Base-by-base conservation (phyloP, 2,888 invertebrate species). In the Lasioglossum lativentre region DNA sequence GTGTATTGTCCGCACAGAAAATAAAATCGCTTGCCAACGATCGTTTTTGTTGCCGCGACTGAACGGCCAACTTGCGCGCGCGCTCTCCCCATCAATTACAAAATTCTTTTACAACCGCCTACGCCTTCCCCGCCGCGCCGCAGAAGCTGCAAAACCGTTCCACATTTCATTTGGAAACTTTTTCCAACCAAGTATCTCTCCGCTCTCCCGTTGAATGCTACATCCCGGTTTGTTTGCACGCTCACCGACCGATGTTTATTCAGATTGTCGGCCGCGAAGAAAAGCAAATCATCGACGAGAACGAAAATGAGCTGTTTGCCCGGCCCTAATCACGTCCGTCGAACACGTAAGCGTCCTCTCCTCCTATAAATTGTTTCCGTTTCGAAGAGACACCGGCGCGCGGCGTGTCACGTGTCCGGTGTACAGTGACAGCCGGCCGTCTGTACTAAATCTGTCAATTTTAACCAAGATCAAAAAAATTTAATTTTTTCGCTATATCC, bases 291-390 rank as follows among this genome's bases (percentile, higher is more conserved):
- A 38, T 68, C 38, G 34, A 19, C 23, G 34, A n/a, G 8, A n/a
- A 68, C 68, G 40, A 68, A 68, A 68, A 68, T 38, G n/a, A 68
- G 34, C 34, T 68, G 38, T 38, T 68, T 68, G 68, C 68, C 34
- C 23, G 34, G 6, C 38, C 12, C 34, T 38, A 38, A 68, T 34
- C 68, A 66, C 66, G 66, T 23, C 4, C 66, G 19, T 66, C 66
- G 16, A 23, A 16, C n/a, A n/a, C 30, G 66, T 66, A 30, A 34
- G 34, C 66, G 34, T 63, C 30, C 59, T 63, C 34, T n/a, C 27
- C 59, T 34, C 23, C 19, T 10, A 5, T 10, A 68, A 68, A 68
- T 40, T n/a, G 68, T 68, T 68, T 68, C 38, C 38, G 34, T 38
- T 68, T 12, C n/a, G 23, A 38, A 40, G 34, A 68, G 23, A 40